These are phyloP conservation scores for Momotus momota DNA, from an alignment of 2,797 vertebrate genomes.

Conservation along the genomic window DNA sequence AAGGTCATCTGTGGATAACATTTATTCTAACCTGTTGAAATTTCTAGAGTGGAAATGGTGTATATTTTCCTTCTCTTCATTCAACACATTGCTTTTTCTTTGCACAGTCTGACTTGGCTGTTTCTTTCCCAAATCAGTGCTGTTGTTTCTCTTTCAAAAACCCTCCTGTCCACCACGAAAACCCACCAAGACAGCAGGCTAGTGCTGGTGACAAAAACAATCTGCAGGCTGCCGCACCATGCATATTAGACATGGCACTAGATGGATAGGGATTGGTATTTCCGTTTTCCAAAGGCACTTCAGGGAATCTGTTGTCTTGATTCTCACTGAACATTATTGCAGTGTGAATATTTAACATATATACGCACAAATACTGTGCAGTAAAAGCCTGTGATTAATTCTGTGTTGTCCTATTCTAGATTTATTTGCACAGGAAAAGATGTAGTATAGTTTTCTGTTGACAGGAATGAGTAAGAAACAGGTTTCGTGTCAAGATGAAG, in stretches of 20 bases:
- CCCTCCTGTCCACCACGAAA: not conserved
- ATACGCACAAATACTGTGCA: not conserved
- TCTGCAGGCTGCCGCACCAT: not conserved
- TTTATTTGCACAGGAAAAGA: not conserved
- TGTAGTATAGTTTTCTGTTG: not conserved
- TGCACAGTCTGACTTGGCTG: not conserved
- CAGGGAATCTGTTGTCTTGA: not conserved
- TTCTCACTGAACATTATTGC: not conserved
- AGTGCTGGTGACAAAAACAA: not conserved
- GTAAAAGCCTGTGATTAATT: not conserved
- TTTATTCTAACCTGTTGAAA: not conserved
- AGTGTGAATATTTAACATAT: not conserved
- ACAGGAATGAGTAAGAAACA: not conserved
- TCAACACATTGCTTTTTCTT: not conserved
- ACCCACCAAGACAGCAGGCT: not conserved
- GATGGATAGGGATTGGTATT: not conserved
- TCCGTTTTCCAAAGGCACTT: not conserved
- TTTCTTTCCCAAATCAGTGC: not conserved
- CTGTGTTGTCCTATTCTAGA: not conserved
- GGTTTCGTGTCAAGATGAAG: not conserved
- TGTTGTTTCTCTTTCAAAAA: not conserved
- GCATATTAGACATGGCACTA: not conserved
- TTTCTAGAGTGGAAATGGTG: not conserved
- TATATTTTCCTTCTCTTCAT: not conserved
- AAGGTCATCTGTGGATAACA: not conserved